phyloP scores from a whole-genome alignment of 2,113 vertebrate genomes.

The Ovis canadensis region DNA sequence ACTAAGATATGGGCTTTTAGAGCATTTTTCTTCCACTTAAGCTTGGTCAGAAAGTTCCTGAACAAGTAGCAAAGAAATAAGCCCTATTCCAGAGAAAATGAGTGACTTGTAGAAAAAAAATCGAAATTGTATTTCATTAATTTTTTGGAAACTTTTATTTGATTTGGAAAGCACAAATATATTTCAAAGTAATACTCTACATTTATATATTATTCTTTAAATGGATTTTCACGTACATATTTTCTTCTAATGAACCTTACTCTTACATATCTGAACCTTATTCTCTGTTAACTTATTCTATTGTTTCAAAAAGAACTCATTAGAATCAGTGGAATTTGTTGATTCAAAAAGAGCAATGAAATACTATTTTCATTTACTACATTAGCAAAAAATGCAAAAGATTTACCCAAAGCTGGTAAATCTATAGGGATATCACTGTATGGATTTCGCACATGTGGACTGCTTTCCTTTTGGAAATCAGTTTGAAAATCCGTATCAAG shows the following conservation, averaged over 20 bases:
- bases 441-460: neutral
- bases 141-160: neutral
- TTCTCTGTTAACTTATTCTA: neutral
- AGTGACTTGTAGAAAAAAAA: neutral
- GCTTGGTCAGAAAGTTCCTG: neutral
- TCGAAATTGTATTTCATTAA: neutral
- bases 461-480: slow-evolving; percentile 1
- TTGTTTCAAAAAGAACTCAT: neutral
- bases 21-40: neutral
- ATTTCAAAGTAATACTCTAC: neutral
- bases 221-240: neutral
- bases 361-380: slow-evolving; percentile 20
- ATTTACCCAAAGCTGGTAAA: neutral
- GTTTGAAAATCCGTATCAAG: neutral
- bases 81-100: neutral
- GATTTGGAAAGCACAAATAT: neutral
- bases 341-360: neutral
- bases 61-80: neutral
- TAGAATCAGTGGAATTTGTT: neutral
- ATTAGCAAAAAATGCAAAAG: slow-evolving; percentile 10
- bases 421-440: neutral
- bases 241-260: neutral
- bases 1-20: neutral
- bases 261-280: neutral
- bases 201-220: neutral